Evolutionary conservation across 92 coral and sea anemone genomes (phyloP), one percentile per base, ranked within the genome.

Genomic region (Zoanthus sansibaricus): DNA sequence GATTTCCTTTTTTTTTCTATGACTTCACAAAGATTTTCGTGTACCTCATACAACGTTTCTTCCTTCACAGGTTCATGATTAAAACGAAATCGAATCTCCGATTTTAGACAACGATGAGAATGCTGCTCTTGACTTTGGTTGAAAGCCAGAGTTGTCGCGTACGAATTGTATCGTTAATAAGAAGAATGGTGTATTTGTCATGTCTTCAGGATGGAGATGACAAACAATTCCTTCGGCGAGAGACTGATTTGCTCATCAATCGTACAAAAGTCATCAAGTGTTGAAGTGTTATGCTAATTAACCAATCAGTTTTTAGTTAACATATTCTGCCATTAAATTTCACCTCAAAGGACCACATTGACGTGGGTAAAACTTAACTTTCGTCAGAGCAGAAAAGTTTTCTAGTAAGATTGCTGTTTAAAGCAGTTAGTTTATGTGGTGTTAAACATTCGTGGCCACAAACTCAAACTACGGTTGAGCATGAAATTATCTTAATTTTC

Each of bases 11-110:
- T 37, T 25, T 2, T 37, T 2, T 2, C 3, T 37, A 37, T 37
- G 42, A 37, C 42, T 37, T 37, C 42, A 37, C 42, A 37, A 37
- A 37, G 42, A 37, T 37, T 37, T 4, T 37, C 42, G 4, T 37
- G 9, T 17, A 7, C 4, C 9, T 62, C 17, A 62, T 21, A 62
- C 25, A 20, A 69, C 15, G 46, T 69, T 25, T 20, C 46, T 69
- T 32, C 9, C 7, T 69, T 33, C 9, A 5, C 74, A 69, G 74
- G 33, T 69, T 69, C 33, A 69, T 69, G 74, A 69, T 69, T 44
- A 69, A 69, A 44, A 69, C 74, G 47, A 69, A 69, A 33, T 69
- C 74, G 10, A 69, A 69, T 69, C 74, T 69, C 31, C 74, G 74
- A 30, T 69, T 69, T 69, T 69, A 69, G n/a, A 12, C 46, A 33